phyloP scores from a whole-genome alignment of 2,888 invertebrate genomes.

The Hydrotaea diabolus region DNA sequence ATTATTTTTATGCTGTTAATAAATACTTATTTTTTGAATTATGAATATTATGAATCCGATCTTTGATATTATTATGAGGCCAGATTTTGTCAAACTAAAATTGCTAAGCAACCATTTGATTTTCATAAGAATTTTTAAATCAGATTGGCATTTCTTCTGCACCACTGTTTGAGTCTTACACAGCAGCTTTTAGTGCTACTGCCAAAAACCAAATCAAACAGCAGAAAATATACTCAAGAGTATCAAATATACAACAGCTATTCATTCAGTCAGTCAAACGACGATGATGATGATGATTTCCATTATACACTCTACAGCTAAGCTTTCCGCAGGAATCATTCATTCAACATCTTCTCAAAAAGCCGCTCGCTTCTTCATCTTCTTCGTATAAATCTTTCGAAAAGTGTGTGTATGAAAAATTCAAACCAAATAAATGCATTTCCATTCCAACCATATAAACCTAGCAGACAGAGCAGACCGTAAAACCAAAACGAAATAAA shows the following conservation, averaged over 20 bases:
- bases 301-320: background rate
- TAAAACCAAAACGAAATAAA: background rate
- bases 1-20: too few relatives aligned
- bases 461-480: too few relatives aligned
- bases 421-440: background rate
- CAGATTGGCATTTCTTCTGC: too few relatives aligned
- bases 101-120: too few relatives aligned
- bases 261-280: background rate
- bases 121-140: too few relatives aligned
- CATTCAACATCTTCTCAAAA: background rate
- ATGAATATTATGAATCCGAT: too few relatives aligned
- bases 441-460: background rate
- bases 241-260: constrained; percentile 9
- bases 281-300: background rate
- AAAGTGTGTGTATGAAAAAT: constrained; percentile 2
- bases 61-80: too few relatives aligned
- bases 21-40: too few relatives aligned
- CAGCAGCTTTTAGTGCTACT: background rate
- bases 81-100: too few relatives aligned
- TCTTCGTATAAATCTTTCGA: background rate
- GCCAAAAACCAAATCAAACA: background rate
- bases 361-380: background rate
- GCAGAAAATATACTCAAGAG: background rate
- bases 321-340: background rate
- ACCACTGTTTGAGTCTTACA: background rate